phyloP scores from a whole-genome alignment of 2,113 vertebrate genomes.

The Bos javanicus region DNA sequence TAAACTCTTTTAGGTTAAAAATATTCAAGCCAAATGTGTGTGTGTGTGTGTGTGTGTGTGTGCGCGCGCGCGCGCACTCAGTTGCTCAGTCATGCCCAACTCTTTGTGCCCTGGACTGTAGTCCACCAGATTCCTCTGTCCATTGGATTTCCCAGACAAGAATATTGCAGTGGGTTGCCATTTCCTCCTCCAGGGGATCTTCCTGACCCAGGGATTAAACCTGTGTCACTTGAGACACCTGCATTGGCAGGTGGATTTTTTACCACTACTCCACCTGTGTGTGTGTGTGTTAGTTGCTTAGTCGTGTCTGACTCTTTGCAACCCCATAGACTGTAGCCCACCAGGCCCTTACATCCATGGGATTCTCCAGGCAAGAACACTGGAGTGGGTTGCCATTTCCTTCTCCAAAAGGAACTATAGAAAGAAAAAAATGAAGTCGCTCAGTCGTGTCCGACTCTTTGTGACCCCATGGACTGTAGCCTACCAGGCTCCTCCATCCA shows the following conservation, averaged over 20 bases:
- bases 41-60: too few species aligned
- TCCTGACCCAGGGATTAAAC: neutral
- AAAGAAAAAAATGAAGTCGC: neutral
- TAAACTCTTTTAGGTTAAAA: neutral
- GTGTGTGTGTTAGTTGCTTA: neutral
- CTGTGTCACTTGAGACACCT: neutral
- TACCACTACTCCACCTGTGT: neutral
- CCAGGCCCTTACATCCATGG: rapidly evolving
- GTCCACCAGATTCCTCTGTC: neutral
- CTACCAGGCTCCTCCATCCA: neutral
- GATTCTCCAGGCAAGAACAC: neutral
- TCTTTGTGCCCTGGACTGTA: neutral
- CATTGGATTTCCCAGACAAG: neutral
- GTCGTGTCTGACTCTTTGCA: neutral
- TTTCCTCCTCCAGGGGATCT: neutral
- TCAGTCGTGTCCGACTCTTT: neutral
- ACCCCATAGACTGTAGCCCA: neutral
- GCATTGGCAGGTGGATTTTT: neutral
- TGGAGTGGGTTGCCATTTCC: neutral
- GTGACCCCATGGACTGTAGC: neutral
- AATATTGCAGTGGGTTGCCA: neutral
- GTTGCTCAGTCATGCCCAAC: neutral
- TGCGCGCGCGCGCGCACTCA: rapidly evolving
- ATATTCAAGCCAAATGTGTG: neutral
- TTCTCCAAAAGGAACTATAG: neutral